Percentiles rank a stretch among this genome's conserved stretches.
phyloP scores from a whole-genome alignment of 2,888 invertebrate genomes.

The Drosophila neotestacea region DNA sequence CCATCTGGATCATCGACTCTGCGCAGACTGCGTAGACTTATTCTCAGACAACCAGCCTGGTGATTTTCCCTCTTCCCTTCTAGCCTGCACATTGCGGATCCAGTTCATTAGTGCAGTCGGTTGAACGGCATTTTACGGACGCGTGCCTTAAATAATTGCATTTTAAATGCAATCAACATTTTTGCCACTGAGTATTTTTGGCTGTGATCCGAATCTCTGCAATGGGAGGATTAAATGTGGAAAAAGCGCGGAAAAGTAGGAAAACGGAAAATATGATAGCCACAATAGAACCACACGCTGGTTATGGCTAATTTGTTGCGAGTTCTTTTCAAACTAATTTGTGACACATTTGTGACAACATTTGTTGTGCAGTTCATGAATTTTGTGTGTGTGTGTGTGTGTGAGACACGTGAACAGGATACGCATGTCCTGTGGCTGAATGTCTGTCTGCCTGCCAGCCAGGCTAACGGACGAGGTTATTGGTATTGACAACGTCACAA shows the following conservation, averaged over 20 bases:
- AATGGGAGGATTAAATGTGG: conserved; percentile 47
- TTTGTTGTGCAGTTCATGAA: conserved; percentile 15
- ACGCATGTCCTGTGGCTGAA: conserved; percentile 29
- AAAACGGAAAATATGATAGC: conserved; percentile 37
- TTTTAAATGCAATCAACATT: conserved; percentile 78
- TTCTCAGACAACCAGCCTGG: conserved; percentile 22
- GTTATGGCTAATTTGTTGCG: conserved; percentile 62
- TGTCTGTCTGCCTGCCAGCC: not conserved
- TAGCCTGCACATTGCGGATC: conserved; percentile 38
- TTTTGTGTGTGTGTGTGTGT: not conserved
- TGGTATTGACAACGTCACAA: conserved; percentile 59
- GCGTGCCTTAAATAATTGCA: conserved; percentile 80
- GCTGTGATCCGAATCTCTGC: conserved; percentile 30
- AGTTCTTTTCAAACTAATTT: conserved; percentile 45
- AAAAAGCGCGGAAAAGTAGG: conserved; percentile 12
- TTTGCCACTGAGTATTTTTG: conserved; percentile 37
- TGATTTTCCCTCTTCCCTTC: not conserved
- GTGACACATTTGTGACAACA: conserved; percentile 38
- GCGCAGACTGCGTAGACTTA: conserved; percentile 9
- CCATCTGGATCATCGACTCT: conserved; percentile 5
- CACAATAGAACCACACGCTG: conserved; percentile 34
- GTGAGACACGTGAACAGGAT: conserved; percentile 22
- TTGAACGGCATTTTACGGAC: conserved; percentile 77
- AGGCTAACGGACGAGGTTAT: conserved; percentile 34
- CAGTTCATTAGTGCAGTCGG: conserved; percentile 78